Evolutionary conservation across 2,113 vertebrate species (phyloP).

Genomic region (Tetraodon nigroviridis): DNA sequence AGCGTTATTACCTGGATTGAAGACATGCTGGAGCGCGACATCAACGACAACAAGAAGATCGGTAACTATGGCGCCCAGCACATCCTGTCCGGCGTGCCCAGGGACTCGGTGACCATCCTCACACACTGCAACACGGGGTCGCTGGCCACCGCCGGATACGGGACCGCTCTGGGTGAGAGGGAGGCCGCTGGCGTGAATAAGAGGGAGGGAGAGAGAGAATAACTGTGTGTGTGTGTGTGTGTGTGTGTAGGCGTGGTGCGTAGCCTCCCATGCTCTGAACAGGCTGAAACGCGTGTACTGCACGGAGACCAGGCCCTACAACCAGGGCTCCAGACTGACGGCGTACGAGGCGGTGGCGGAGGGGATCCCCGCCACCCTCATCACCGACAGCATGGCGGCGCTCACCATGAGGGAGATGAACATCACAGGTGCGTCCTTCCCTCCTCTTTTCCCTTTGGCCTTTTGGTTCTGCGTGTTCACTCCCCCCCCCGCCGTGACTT

Average conservation of each 20-base stretch:
- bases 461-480: not conserved
- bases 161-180: slow-evolving; percentile 81
- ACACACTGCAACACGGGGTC: slow-evolving; percentile 91
- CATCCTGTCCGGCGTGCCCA: slow-evolving; percentile 75
- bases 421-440: slow-evolving; percentile 76
- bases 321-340: slow-evolving; percentile 85
- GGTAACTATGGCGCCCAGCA: slow-evolving; percentile 83
- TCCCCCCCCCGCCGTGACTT: not conserved
- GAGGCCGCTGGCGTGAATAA: slow-evolving; percentile 1
- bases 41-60: slow-evolving; percentile 82
- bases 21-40: slow-evolving; percentile 83
- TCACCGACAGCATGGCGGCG: slow-evolving; percentile 84
- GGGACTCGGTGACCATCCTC: slow-evolving; percentile 78
- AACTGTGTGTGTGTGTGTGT: slow-evolving; percentile 1
- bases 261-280: slow-evolving; percentile 77
- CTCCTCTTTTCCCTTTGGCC: not conserved
- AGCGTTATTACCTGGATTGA: slow-evolving; percentile 83
- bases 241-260: slow-evolving; percentile 79
- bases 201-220: not conserved
- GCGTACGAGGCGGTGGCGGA: slow-evolving; percentile 85
- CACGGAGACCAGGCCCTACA: slow-evolving; percentile 88
- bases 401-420: slow-evolving; percentile 80
- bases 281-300: slow-evolving; percentile 82
- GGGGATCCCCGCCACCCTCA: slow-evolving; percentile 82
- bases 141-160: slow-evolving; percentile 86